These are phyloP conservation scores for pig (Sus scrofa) DNA, from an alignment of 2,113 vertebrate species.

Conservation along the genomic window DNA sequence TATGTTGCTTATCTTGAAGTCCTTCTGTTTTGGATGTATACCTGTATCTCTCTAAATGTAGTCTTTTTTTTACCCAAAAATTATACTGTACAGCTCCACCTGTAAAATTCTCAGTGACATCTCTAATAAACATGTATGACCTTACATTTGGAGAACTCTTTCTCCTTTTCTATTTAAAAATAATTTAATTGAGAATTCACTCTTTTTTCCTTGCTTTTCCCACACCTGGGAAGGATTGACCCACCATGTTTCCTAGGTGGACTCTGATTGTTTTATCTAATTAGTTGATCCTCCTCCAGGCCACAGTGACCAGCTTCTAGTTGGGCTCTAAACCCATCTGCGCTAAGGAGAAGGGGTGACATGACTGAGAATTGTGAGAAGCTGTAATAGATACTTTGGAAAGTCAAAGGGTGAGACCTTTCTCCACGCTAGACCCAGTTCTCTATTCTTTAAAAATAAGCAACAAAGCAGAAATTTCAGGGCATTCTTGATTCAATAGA, in stretches of 20 bases:
- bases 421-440: background rate
- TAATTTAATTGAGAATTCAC: background rate
- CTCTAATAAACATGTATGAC: background rate
- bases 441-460: slow-evolving; percentile 13
- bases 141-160: background rate
- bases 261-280: background rate
- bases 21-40: background rate
- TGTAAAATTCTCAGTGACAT: background rate
- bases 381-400: background rate
- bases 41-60: background rate
- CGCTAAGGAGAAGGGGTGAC: background rate
- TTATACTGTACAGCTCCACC: too few relatives aligned
- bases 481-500: background rate
- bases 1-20: background rate
- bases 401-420: background rate
- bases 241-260: background rate
- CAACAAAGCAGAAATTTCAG: background rate
- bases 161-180: background rate
- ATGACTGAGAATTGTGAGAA: background rate
- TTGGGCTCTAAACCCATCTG: background rate
- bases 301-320: background rate
- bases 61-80: background rate
- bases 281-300: background rate
- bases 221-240: background rate
- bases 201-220: background rate